phyloP scores from a whole-genome alignment of 2,797 vertebrate species.

The Enteromius unitaeniatus region DNA sequence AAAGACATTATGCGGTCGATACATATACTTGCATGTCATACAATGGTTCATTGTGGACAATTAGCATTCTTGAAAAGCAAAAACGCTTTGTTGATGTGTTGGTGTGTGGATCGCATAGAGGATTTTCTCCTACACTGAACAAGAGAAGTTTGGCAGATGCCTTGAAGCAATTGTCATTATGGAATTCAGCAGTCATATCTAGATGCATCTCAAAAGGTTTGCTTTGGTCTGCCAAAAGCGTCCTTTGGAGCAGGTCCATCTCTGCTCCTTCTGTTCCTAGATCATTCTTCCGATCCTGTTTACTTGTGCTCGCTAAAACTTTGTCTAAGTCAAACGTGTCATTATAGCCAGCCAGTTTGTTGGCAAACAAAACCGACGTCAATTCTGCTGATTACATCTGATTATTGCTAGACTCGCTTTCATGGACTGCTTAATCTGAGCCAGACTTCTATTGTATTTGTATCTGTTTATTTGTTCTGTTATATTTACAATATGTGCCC shows the following conservation, averaged over 20 bases:
- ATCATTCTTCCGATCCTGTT: not conserved
- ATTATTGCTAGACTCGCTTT: slow-evolving; percentile 1
- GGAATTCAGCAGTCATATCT: slow-evolving; percentile 28
- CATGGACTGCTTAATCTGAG: not conserved
- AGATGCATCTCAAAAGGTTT: slow-evolving; percentile 33
- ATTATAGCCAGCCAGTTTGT: not conserved
- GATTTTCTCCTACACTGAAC: slow-evolving; percentile 28
- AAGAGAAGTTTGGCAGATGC: slow-evolving; percentile 33
- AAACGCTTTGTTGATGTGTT: not conserved
- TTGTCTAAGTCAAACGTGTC: slow-evolving; percentile 27
- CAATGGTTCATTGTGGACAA: not conserved
- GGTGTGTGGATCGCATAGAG: slow-evolving; percentile 8
- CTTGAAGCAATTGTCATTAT: slow-evolving; percentile 36
- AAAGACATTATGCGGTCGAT: not conserved
- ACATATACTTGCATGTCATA: not conserved
- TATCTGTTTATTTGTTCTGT: slow-evolving; percentile 17
- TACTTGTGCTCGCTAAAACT: slow-evolving; percentile 26
- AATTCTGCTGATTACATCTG: slow-evolving; percentile 11
- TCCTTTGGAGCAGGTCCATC: slow-evolving; percentile 22
- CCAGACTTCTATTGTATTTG: slow-evolving; percentile 13
- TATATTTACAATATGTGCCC: slow-evolving; percentile 31
- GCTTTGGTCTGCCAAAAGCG: slow-evolving; percentile 32
- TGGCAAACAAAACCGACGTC: slow-evolving; percentile 2
- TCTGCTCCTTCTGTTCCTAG: slow-evolving; percentile 40
- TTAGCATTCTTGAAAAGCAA: not conserved